Conservation (phyloP, 2,113 vertebrate genomes). For the Monarcha castaneiventris region DNA sequence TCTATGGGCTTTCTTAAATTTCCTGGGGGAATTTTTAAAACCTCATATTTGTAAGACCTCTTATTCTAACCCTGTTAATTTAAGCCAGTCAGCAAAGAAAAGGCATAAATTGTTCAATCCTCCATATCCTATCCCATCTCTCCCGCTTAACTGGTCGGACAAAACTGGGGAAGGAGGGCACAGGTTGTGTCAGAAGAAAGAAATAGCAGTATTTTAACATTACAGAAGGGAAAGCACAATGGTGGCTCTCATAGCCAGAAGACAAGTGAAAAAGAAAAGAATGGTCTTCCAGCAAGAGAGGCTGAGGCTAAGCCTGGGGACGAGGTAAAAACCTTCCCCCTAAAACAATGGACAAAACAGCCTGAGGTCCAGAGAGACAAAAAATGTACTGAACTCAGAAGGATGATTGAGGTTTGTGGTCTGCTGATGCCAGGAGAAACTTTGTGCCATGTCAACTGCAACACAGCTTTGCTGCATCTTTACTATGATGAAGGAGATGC, state of each 20-base stretch:
- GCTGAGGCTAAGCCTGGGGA: not conserved
- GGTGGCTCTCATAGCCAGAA: not conserved
- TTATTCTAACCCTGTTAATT: not conserved
- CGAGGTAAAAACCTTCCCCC: not conserved
- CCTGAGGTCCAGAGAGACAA: not conserved
- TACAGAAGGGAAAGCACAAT: not conserved
- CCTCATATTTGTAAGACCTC: not conserved
- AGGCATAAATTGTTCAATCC: not conserved
- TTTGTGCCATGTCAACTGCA: not conserved
- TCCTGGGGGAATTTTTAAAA: not conserved
- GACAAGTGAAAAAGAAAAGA: not conserved
- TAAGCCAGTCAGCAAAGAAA: not conserved
- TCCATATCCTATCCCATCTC: not conserved
- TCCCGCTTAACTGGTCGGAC: not conserved
- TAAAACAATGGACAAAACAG: not conserved
- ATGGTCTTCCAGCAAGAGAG: not conserved
- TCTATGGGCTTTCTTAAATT: not conserved
- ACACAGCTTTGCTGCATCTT: not conserved
- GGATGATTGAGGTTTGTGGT: not conserved
- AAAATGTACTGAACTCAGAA: not conserved
- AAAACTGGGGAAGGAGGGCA: not conserved
- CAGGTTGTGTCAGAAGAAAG: not conserved
- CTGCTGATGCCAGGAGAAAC: not conserved
- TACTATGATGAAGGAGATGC: not conserved
- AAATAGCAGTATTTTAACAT: not conserved